Evolutionary conservation across 2,888 invertebrate genomes (phyloP).

Genomic region (Eudemis profundana): DNA sequence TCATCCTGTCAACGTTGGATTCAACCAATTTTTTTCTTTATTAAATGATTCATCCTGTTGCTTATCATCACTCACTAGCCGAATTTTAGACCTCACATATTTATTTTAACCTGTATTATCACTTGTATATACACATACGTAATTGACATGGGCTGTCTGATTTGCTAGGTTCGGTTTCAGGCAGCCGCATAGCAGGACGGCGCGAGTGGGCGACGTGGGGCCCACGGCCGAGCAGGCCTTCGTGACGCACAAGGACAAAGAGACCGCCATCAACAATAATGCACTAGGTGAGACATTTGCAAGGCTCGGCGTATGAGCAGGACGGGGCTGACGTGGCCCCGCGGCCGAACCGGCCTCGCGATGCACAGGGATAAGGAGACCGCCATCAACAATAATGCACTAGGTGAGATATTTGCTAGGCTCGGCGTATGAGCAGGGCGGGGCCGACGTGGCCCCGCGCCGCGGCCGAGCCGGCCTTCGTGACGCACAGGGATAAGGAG

Average conservation of each 20-base stretch:
- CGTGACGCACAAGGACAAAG: constrained; percentile 75
- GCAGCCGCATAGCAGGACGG: constrained; percentile 87
- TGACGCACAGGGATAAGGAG: constrained; percentile 75
- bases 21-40: too few species aligned
- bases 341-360: constrained; percentile 74
- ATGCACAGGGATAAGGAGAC: constrained; percentile 77
- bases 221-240: constrained; percentile 77
- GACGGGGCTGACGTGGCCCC: constrained; percentile 86
- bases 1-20: too few species aligned
- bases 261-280: constrained; percentile 83
- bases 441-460: constrained; percentile 87
- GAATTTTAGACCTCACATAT: too few species aligned
- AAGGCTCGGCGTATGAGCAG: not conserved
- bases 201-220: constrained; percentile 88
- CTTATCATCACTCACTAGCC: too few species aligned
- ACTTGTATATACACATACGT: not conserved
- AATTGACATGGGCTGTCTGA: constrained; percentile 44
- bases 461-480: constrained; percentile 77
- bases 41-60: too few species aligned
- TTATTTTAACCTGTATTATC: too few species aligned
- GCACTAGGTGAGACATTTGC: constrained; percentile 66
- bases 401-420: constrained; percentile 72
- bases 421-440: constrained; percentile 90
- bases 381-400: constrained; percentile 81
- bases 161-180: constrained; percentile 89